A percentile compares a stretch with the other conserved stretches of the same genome.
phyloP scores from a whole-genome alignment of 2,113 vertebrate genomes.

The Furnarius figulus region DNA sequence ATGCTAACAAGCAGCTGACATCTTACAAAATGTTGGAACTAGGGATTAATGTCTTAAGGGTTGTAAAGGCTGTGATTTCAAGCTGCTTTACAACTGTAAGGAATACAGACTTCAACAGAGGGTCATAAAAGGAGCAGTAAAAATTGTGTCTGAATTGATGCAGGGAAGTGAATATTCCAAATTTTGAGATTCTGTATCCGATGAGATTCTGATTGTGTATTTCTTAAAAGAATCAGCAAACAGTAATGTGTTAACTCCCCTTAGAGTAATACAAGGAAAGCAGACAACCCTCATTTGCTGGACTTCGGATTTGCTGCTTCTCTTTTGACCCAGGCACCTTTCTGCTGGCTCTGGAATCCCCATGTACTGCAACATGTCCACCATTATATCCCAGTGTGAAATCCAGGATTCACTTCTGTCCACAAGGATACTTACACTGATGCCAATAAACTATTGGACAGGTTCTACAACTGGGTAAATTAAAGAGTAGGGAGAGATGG shows the following conservation, averaged over 20 bases:
- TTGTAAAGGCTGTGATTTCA: not conserved
- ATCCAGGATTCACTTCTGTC: not conserved
- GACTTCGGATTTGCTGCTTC: not conserved
- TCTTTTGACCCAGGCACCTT: not conserved
- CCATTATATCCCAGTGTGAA: not conserved
- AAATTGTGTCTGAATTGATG: not conserved
- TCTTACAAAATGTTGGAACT: not conserved
- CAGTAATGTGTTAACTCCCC: not conserved
- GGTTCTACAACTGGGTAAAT: not conserved
- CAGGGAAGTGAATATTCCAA: not conserved
- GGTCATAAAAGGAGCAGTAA: not conserved
- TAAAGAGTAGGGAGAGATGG: not conserved
- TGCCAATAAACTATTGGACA: not conserved
- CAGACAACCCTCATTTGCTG: not conserved
- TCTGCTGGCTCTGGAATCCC: not conserved
- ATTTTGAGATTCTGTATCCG: not conserved
- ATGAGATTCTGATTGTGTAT: not conserved
- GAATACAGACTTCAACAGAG: not conserved
- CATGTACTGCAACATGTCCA: not conserved
- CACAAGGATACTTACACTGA: not conserved
- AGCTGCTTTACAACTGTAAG: not conserved
- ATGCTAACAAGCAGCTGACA: not conserved
- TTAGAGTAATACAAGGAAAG: not conserved
- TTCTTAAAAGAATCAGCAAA: not conserved
- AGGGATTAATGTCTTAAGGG: slow-evolving; percentile 4